Evolutionary conservation across 2,797 vertebrate genomes (phyloP).

Genomic region (Cetoscarus ocellatus): DNA sequence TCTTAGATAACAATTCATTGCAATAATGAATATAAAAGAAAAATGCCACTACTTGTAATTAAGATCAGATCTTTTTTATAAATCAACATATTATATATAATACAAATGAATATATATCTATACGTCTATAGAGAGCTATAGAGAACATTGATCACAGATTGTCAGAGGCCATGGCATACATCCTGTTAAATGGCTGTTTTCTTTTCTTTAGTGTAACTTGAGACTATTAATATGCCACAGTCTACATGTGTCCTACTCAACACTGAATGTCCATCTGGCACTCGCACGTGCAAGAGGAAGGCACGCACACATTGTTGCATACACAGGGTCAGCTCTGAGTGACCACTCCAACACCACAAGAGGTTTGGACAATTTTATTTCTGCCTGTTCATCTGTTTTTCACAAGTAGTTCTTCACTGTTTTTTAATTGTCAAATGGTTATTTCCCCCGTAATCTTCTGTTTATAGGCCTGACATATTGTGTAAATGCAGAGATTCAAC

Average conservation of each 20-base stretch:
- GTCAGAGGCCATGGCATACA: constrained; percentile 89
- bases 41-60: constrained; percentile 95
- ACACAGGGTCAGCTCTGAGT: constrained; percentile 68
- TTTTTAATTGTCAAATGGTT: constrained; percentile 43
- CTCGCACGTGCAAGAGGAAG: constrained; percentile 67
- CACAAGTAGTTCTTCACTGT: constrained; percentile 35
- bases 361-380: constrained; percentile 71
- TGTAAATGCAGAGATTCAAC: constrained; percentile 29
- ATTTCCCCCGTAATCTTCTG: constrained; percentile 71
- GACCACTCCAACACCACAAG: constrained; percentile 77
- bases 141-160: constrained; percentile 91
- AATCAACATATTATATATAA: constrained; percentile 86
- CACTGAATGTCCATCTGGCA: constrained; percentile 84
- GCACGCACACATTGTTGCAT: constrained; percentile 57
- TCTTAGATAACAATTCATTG: constrained; percentile 97
- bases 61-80: constrained; percentile 87
- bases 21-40: constrained; percentile 98
- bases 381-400: constrained; percentile 21
- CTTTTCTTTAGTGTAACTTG: constrained; percentile 81
- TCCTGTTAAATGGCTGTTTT: constrained; percentile 85
- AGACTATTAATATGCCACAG: constrained; percentile 81
- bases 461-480: constrained; percentile 25
- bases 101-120: constrained; percentile 81
- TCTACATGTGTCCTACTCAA: constrained; percentile 88
- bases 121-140: constrained; percentile 81